phyloP scores from a whole-genome alignment of 2,797 vertebrate genomes.

The Malurus leucopterus region DNA sequence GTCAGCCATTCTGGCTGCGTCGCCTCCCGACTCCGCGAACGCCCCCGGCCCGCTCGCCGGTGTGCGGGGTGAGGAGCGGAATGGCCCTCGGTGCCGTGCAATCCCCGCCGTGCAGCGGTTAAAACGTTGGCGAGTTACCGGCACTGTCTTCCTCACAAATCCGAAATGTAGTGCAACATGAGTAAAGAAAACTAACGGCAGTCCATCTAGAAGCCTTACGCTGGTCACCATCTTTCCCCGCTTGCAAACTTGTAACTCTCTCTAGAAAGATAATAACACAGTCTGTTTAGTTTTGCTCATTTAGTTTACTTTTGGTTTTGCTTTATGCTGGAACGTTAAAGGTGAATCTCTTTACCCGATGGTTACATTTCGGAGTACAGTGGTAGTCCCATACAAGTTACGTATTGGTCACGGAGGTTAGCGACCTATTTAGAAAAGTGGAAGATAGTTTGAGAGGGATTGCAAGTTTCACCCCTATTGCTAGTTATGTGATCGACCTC shows the following conservation, averaged over 20 bases:
- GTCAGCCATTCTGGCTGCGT: neutral
- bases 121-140: fast-evolving
- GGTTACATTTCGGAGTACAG: neutral
- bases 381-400: neutral
- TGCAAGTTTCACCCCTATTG: neutral
- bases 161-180: neutral
- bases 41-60: neutral
- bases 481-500: neutral
- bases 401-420: neutral
- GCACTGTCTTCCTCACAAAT: neutral
- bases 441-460: neutral
- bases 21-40: neutral
- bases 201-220: neutral
- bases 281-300: neutral
- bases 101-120: neutral
- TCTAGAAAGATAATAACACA: neutral
- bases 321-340: neutral
- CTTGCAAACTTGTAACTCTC: neutral
- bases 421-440: neutral
- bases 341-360: neutral
- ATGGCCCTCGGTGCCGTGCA: neutral
- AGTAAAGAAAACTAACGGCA: neutral
- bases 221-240: neutral
- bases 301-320: neutral
- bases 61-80: neutral